Conservation (phyloP, 2,888 invertebrate genomes). For the Girardia tigrina region DNA sequence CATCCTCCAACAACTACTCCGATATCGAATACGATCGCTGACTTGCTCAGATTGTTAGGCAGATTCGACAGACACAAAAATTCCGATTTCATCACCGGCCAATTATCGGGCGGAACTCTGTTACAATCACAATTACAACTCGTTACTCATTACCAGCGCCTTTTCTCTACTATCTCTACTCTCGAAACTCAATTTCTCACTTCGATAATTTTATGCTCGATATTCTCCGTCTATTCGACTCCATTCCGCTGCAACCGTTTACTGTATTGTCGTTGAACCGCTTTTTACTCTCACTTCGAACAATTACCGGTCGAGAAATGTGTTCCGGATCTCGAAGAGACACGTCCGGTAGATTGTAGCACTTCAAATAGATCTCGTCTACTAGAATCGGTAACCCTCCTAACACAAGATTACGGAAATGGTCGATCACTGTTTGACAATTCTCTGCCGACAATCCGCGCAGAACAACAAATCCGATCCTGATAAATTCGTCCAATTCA, state of each 20-base stretch:
- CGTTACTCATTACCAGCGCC: too few species aligned
- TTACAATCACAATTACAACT: background rate
- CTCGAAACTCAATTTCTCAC: too few species aligned
- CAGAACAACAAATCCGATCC: slow-evolving; percentile 18
- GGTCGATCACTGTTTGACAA: background rate
- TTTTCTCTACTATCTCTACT: too few species aligned
- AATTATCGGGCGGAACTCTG: background rate
- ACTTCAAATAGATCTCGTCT: background rate
- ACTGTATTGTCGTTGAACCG: background rate
- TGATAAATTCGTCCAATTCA: background rate
- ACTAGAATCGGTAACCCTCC: slow-evolving; percentile 3
- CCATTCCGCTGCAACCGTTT: background rate
- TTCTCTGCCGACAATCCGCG: background rate
- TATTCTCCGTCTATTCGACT: background rate
- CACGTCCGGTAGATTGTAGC: background rate
- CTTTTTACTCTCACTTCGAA: background rate
- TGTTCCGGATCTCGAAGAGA: background rate
- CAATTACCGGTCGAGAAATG: background rate
- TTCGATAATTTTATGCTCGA: background rate
- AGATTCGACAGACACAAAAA: background rate
- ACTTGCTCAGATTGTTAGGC: background rate
- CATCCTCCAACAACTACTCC: background rate
- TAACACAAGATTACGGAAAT: background rate
- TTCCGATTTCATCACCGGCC: background rate
- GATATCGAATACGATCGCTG: background rate